Conservation (phyloP, 2,888 invertebrate species). For the Syrphus vitripennis region DNA sequence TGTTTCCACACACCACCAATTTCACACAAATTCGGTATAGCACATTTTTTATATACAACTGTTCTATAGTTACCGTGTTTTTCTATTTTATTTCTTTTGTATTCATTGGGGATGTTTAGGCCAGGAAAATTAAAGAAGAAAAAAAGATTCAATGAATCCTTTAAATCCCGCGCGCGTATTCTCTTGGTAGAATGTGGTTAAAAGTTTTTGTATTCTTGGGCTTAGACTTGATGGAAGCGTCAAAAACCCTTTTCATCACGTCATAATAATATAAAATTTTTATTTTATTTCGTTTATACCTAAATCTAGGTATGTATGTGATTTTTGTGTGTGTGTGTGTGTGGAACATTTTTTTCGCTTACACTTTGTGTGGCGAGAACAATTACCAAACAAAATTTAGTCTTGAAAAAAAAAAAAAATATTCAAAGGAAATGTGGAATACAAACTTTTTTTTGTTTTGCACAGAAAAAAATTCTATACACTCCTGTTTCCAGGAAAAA, state of each 20-base stretch:
- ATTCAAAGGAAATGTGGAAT: slow-evolving; percentile 63
- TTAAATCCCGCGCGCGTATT: slow-evolving; percentile 35
- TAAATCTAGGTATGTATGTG: slow-evolving; percentile 15
- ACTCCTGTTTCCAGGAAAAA: slow-evolving; percentile 42
- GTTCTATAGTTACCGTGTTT: background rate
- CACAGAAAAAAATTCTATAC: slow-evolving; percentile 3
- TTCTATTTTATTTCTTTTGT: background rate
- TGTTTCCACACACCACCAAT: slow-evolving; percentile 56
- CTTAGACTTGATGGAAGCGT: slow-evolving; percentile 8
- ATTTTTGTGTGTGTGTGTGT: slow-evolving; percentile 19
- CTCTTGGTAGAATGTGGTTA: slow-evolving; percentile 62
- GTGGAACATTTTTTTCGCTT: background rate
- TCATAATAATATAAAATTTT: slow-evolving; percentile 19
- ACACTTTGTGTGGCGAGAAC: slow-evolving; percentile 44
- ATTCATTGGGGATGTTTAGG: slow-evolving; percentile 57
- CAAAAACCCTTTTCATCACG: slow-evolving; percentile 52
- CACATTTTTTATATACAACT: background rate
- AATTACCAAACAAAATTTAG: slow-evolving; percentile 45
- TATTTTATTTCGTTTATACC: background rate
- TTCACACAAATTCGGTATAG: slow-evolving; percentile 3
- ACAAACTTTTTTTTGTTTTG: slow-evolving; percentile 42
- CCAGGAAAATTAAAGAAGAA: slow-evolving; percentile 47
- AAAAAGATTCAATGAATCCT: slow-evolving; percentile 19
- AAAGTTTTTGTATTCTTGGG: slow-evolving; percentile 53
- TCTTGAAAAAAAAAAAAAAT: slow-evolving; percentile 18